Percentiles rank a stretch among this genome's conserved stretches.
Evolutionary conservation across 2,113 vertebrate species (phyloP).

Genomic region (Caranx melampygus): DNA sequence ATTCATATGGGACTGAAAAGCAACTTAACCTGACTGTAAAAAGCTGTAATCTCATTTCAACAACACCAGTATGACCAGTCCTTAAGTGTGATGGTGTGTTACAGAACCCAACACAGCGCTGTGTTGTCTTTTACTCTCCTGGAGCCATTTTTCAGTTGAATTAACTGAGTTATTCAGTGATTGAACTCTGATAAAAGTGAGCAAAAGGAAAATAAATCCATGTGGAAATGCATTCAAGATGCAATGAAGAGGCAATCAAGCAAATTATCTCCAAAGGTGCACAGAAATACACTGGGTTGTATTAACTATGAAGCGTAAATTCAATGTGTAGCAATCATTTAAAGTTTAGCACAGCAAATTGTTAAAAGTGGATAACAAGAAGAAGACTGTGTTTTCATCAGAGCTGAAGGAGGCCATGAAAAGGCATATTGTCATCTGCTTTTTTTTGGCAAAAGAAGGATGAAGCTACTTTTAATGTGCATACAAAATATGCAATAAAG

Average conservation of each 20-base stretch:
- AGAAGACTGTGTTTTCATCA: background rate
- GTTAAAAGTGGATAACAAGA: background rate
- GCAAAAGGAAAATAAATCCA: conserved; percentile 23
- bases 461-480: conserved; percentile 22
- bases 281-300: conserved; percentile 11
- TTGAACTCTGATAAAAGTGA: conserved; percentile 26
- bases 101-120: no score
- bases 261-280: conserved; percentile 5
- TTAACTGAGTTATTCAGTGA: conserved; percentile 19
- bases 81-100: no score
- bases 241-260: conserved; percentile 30
- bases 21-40: no score
- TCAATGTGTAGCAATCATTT: background rate
- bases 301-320: conserved; percentile 21
- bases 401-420: conserved; percentile 7
- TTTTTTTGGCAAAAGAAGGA: conserved; percentile 6
- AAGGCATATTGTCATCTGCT: conserved; percentile 3
- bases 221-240: conserved; percentile 17
- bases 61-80: no score
- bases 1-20: no score
- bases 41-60: no score
- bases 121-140: conserved; percentile 17
- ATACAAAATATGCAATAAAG: background rate
- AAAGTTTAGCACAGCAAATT: background rate
- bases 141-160: conserved; percentile 38